Percentiles rank a stretch among this genome's conserved stretches.
Conservation (phyloP, 2,888 invertebrate genomes). For the Theretra japonica region DNA sequence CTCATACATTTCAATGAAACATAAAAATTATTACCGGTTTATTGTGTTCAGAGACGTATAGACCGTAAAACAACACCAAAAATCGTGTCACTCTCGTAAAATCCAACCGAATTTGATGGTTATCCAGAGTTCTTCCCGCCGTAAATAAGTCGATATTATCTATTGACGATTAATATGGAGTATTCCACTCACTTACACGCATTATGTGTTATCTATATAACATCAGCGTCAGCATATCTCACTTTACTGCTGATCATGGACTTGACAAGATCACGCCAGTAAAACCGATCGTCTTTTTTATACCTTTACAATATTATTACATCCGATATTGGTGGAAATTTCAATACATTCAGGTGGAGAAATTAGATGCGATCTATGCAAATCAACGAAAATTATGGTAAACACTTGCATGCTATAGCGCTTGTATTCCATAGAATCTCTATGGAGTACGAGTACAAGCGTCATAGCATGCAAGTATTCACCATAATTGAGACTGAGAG, state of each 20-base stretch:
- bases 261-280: not conserved
- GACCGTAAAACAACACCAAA: slow-evolving; percentile 51
- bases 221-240: slow-evolving; percentile 20
- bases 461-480: too few species aligned
- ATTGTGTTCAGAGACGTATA: slow-evolving; percentile 55
- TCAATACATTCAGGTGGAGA: not conserved
- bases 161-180: slow-evolving; percentile 13
- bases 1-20: slow-evolving; percentile 53
- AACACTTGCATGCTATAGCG: too few species aligned
- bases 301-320: not conserved
- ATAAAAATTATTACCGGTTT: slow-evolving; percentile 65
- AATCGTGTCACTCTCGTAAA: slow-evolving; percentile 44
- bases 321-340: not conserved
- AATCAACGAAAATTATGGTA: too few species aligned
- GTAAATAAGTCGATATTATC: slow-evolving; percentile 25
- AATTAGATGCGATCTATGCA: too few species aligned
- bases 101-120: slow-evolving; percentile 46
- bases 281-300: not conserved
- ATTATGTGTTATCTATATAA: slow-evolving; percentile 19
- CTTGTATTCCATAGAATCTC: too few species aligned
- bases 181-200: slow-evolving; percentile 24
- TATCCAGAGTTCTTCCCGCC: slow-evolving; percentile 40
- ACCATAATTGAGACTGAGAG: too few species aligned
- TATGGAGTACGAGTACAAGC: too few species aligned
- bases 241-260: slow-evolving; percentile 5